phyloP scores from a whole-genome alignment of 2,888 invertebrate genomes.

The Chamaedrilus cognettii region DNA sequence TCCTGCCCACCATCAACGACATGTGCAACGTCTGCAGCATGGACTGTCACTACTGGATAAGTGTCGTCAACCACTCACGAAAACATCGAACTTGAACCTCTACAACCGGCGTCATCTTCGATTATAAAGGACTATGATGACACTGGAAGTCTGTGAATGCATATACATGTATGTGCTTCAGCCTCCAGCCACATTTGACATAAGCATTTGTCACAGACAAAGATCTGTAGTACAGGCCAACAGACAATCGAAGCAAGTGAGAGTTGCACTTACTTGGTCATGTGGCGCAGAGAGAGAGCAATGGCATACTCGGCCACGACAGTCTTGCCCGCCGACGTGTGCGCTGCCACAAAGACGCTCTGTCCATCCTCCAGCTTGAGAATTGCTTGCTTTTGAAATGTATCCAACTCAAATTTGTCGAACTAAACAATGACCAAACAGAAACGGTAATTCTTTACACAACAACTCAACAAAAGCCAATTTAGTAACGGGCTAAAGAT shows the following conservation, averaged over 20 bases:
- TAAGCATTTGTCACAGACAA: neutral
- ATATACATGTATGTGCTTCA: neutral
- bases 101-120: neutral
- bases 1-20: neutral
- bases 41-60: neutral
- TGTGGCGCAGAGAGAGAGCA: constrained; percentile 88
- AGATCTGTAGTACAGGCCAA: neutral
- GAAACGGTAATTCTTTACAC: neutral
- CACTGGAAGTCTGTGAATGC: too few species aligned
- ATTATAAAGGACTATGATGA: neutral
- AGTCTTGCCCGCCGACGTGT: constrained; percentile 97
- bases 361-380: constrained; percentile 89
- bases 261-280: constrained; percentile 64
- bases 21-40: neutral
- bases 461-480: too few species aligned
- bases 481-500: too few species aligned
- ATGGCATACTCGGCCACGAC: constrained; percentile 99
- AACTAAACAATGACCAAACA: neutral
- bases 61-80: neutral
- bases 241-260: neutral
- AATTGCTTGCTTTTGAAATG: constrained; percentile 97
- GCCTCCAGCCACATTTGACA: neutral
- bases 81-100: neutral
- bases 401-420: constrained; percentile 86
- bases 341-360: constrained; percentile 98